Conservation (phyloP, 1,140 invertebrate species). For the Homarus americanus region DNA sequence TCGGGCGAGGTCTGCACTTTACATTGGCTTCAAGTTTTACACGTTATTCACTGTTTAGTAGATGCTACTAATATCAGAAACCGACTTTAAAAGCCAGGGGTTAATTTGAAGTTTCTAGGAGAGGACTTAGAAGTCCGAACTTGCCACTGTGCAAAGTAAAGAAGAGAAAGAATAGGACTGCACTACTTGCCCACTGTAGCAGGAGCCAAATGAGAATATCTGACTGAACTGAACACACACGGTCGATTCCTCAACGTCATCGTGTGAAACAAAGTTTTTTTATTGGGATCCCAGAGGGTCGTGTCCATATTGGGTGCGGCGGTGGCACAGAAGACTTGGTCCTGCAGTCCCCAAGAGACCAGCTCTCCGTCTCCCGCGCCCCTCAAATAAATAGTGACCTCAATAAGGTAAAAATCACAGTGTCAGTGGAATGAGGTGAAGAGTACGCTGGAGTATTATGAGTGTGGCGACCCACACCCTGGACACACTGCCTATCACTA, state of each 20-base stretch:
- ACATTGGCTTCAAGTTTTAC: conserved; percentile 58
- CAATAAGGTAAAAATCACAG: conserved; percentile 68
- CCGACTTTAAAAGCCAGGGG: conserved; percentile 69
- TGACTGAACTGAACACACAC: conserved; percentile 28
- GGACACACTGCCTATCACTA: conserved; percentile 71
- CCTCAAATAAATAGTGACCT: conserved; percentile 72
- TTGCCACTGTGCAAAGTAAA: conserved; percentile 62
- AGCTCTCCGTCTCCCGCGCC: conserved; percentile 42
- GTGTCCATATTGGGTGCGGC: conserved; percentile 13
- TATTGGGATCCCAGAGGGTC: conserved; percentile 13
- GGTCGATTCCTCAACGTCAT: conserved; percentile 29
- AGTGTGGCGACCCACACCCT: conserved; percentile 55
- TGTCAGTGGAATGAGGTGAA: conserved; percentile 72
- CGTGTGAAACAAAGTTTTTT: conserved; percentile 1
- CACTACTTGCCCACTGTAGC: conserved; percentile 25
- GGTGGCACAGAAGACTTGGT: conserved; percentile 51
- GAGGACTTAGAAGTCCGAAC: conserved; percentile 56
- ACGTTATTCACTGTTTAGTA: conserved; percentile 71
- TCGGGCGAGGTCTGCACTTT: conserved; percentile 31
- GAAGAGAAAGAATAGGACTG: conserved; percentile 53
- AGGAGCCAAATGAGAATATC: conserved; percentile 27
- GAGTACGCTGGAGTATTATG: conserved; percentile 57
- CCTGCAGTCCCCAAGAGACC: conserved; percentile 59
- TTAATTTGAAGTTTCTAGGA: conserved; percentile 66
- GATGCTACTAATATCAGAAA: conserved; percentile 72